These are phyloP conservation scores for Chaetogeoica ovagalla DNA, from an alignment of 2,888 invertebrate genomes.

Conservation along the genomic window DNA sequence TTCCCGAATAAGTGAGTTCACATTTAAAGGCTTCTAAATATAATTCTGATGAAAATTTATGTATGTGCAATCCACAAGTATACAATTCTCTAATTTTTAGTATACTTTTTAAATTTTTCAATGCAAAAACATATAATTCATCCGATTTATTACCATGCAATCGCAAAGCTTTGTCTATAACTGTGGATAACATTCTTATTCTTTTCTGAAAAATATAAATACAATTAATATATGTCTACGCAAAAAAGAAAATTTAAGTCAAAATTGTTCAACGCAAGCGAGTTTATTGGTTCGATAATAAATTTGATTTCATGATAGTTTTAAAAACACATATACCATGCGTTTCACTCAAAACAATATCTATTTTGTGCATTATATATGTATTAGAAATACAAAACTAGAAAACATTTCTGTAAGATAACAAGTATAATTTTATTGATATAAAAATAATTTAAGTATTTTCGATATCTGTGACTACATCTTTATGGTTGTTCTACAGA, in stretches of 20 bases:
- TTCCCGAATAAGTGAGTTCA: slow-evolving; percentile 29
- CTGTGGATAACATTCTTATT: background rate
- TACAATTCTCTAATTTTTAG: slow-evolving; percentile 38
- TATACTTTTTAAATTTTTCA: slow-evolving; percentile 28
- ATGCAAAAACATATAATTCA: slow-evolving; percentile 34
- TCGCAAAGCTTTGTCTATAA: slow-evolving; percentile 22
- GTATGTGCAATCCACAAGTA: slow-evolving; percentile 18
- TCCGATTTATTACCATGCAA: slow-evolving; percentile 42
- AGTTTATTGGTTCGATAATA: background rate
- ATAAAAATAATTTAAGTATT: too few relatives aligned
- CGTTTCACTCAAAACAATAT: background rate
- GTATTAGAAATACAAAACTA: too few relatives aligned
- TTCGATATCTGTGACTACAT: too few relatives aligned
- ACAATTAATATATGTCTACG: background rate
- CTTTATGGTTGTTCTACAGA: too few relatives aligned
- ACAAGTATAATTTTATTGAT: too few relatives aligned
- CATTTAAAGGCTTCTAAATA: slow-evolving; percentile 38
- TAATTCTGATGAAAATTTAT: slow-evolving; percentile 38
- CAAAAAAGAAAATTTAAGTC: background rate
- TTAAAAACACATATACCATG: background rate
- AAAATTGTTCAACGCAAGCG: background rate
- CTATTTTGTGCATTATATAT: background rate
- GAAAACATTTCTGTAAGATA: too few relatives aligned
- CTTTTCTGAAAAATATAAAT: slow-evolving; percentile 18
- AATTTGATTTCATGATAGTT: background rate